Conservation (phyloP, 1,140 invertebrate species). For the Atta colombica region DNA sequence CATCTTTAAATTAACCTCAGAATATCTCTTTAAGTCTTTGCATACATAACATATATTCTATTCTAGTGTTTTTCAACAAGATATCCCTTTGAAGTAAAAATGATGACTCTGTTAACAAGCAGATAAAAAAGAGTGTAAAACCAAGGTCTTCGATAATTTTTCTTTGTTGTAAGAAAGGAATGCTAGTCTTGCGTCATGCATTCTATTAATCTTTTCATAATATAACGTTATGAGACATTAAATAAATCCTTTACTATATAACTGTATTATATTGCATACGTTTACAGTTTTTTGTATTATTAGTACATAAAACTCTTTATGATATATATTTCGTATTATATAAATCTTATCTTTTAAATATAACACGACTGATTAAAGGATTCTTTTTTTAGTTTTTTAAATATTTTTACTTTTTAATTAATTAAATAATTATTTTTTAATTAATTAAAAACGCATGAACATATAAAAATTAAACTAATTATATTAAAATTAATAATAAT, state of each 20-base stretch:
- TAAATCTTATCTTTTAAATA: neutral
- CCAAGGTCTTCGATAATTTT: neutral
- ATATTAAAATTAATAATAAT: neutral
- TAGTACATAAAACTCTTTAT: neutral
- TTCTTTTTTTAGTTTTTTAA: neutral
- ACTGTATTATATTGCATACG: neutral
- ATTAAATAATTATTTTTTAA: neutral
- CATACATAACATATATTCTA: neutral
- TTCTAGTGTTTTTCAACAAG: conserved; percentile 4
- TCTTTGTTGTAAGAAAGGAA: neutral
- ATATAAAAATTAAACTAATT: neutral
- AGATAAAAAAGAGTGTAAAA: neutral
- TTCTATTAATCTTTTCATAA: neutral
- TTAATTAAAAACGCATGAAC: neutral
- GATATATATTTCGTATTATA: neutral
- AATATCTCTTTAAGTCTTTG: neutral
- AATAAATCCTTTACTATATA: neutral
- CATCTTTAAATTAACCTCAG: neutral
- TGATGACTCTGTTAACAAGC: conserved; percentile 16
- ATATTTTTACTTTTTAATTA: neutral
- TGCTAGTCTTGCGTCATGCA: neutral
- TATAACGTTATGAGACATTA: neutral
- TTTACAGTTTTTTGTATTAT: neutral
- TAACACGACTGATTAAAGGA: neutral
- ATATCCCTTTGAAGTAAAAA: conserved; percentile 25